Evolutionary conservation across 2,888 invertebrate genomes (phyloP).

Genomic region (Eulithis testata): DNA sequence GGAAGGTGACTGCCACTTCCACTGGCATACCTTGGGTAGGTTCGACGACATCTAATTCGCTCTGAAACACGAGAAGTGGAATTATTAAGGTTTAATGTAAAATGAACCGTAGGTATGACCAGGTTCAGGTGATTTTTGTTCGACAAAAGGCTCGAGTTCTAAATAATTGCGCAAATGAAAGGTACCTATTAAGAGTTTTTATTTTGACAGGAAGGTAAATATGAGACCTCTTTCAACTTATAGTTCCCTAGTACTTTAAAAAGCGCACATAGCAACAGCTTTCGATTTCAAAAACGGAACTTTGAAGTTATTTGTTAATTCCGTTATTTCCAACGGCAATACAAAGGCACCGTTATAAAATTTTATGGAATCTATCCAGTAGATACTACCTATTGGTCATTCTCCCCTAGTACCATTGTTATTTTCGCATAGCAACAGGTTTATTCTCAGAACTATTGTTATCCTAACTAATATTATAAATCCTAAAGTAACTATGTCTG

Average conservation of each 20-base stretch:
- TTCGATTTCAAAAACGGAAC: constrained; percentile 7
- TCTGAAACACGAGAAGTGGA: constrained; percentile 82
- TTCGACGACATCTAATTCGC: constrained; percentile 98
- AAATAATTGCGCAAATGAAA: too few relatives aligned
- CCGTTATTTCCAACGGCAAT: not conserved
- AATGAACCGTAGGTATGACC: too few relatives aligned
- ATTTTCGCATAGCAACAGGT: constrained; percentile 17
- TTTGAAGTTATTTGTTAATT: not conserved
- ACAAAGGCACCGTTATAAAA: not conserved
- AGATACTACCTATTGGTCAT: not conserved
- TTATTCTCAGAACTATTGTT: not conserved
- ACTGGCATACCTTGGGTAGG: constrained; percentile 99
- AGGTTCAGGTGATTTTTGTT: too few relatives aligned
- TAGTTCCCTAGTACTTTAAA: constrained; percentile 18
- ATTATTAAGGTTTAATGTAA: not conserved
- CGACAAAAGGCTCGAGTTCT: too few relatives aligned
- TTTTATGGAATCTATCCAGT: not conserved
- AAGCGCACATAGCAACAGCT: constrained; percentile 16
- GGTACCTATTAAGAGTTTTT: too few relatives aligned
- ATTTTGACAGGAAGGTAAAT: too few relatives aligned
- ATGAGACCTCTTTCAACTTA: not conserved
- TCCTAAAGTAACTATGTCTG: too few relatives aligned
- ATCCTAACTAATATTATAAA: too few relatives aligned
- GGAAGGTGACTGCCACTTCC: constrained; percentile 98
- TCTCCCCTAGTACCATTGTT: constrained; percentile 16